These are phyloP conservation scores for Papilio glaucus DNA, from an alignment of 1,140 invertebrate species.

Conservation along the genomic window DNA sequence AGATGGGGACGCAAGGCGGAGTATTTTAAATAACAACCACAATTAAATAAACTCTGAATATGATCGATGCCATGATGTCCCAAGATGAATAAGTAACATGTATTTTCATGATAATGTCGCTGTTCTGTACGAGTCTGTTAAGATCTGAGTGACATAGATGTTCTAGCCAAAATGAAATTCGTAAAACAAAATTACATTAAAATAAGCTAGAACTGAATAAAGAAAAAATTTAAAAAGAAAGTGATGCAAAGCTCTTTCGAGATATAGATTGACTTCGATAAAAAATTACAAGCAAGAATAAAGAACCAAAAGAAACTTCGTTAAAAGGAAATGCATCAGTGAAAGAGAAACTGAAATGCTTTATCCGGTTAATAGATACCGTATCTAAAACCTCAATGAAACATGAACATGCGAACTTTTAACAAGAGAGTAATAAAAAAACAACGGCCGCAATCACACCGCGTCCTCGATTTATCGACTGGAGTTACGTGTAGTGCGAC, in stretches of 20 bases:
- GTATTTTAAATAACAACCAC: not conserved
- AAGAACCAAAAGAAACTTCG: not conserved
- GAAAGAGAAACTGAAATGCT: slow-evolving; percentile 36
- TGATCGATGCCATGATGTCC: not conserved
- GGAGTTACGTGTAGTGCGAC: slow-evolving; percentile 26
- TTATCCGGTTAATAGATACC: slow-evolving; percentile 36
- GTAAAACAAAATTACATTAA: not conserved
- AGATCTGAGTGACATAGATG: not conserved
- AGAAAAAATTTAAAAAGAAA: slow-evolving; percentile 11
- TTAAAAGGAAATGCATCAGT: slow-evolving; percentile 12
- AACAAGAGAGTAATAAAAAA: slow-evolving; percentile 33
- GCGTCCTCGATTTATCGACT: slow-evolving; percentile 33
- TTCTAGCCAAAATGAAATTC: not conserved
- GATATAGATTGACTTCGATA: not conserved
- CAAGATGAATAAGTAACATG: not conserved
- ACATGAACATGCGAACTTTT: slow-evolving; percentile 37
- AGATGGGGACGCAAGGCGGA: not conserved
- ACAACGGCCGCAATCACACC: slow-evolving; percentile 27
- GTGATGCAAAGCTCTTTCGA: not conserved
- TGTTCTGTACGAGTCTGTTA: not conserved
- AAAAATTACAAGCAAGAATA: not conserved
- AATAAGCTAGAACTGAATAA: too few species aligned
- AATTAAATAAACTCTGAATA: not conserved
- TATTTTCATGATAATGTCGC: not conserved
- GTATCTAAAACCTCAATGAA: slow-evolving; percentile 35